Evolutionary conservation across 2,888 invertebrate genomes (phyloP), one percentile per base, ranked within the genome.

Genomic region (Stenodema calcarata): DNA sequence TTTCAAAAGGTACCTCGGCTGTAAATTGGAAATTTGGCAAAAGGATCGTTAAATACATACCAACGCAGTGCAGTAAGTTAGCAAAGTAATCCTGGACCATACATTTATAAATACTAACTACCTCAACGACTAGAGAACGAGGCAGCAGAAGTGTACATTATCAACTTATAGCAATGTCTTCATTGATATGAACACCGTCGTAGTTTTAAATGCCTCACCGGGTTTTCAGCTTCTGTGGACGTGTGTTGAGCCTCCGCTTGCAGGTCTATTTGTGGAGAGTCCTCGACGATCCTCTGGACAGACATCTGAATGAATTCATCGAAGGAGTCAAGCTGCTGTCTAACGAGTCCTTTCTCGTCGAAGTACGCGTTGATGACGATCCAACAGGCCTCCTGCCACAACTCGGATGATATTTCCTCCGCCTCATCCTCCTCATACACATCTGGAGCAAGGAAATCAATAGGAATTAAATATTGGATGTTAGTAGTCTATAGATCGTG

Each of bases 381-480:
- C 99, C 99, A 99, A 90, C 99, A 99, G 73, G 99, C 99, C 93
- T 99, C 99, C 92, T 99, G 99, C 99, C 99, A 99, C 89, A 99
- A 92, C 91, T 99, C 99, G 7, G 98, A 96, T 44, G 98, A 97
- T 90, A 99, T 98, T 92, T 99, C 99, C 91, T 98, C 98, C 14
- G 95, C 94, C 91, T 97, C 97, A 90, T 96, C 96, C 90, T 97
- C 97, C 89, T 96, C 97, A 91, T 94, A 95, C 85, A 91, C 89
- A 62, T 89, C 89, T 89, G 44, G 69, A 35, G 35, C 35, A 7
- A 35, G 7, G 35, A 7, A 35, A 35, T 35, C 7, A 7, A 35
- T 7, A 4, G 7, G 35, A 35, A 35, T 35, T 35, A 35, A 35
- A 35, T 35, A 35, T 7, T 35, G 35, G 35, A 35, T n/a, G n/a